phyloP scores from a whole-genome alignment of 2,113 vertebrate genomes.

The Typhlomys cinereus region DNA sequence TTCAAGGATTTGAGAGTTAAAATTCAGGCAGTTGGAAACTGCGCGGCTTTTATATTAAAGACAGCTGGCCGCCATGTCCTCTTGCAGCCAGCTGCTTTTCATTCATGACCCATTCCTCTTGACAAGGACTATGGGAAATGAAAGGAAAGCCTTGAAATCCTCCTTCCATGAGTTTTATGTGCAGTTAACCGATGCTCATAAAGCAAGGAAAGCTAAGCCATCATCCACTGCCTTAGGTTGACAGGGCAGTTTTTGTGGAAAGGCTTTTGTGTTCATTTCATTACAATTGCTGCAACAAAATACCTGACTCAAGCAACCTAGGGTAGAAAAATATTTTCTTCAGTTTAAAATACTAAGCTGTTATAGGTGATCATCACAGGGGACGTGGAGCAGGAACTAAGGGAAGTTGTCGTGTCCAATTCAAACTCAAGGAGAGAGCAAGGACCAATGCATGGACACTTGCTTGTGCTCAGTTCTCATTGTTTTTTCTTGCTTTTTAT shows the following conservation, averaged over 20 bases:
- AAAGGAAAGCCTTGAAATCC: slow-evolving; percentile 25
- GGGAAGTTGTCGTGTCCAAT: no score
- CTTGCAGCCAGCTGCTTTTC: neutral
- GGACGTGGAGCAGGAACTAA: no score
- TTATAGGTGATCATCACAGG: no score
- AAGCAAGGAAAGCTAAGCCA: neutral
- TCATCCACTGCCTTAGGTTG: neutral
- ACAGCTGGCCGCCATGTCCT: neutral
- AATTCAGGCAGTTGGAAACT: neutral
- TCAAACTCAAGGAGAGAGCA: no score
- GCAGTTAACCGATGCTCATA: neutral
- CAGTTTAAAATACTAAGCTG: no score
- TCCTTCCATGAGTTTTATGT: neutral
- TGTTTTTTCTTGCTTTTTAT: no score
- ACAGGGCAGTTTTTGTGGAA: neutral
- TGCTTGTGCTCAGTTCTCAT: no score
- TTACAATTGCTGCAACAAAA: no score
- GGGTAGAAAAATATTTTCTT: no score
- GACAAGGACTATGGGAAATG: neutral
- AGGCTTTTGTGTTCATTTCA: no score
- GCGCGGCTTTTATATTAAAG: neutral
- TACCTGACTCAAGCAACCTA: no score
- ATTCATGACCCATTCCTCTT: neutral
- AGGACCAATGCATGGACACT: no score
- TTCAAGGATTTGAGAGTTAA: neutral